Evolutionary conservation across 2,797 vertebrate genomes (phyloP).

Genomic region (Typhlichthys eigenmanni): DNA sequence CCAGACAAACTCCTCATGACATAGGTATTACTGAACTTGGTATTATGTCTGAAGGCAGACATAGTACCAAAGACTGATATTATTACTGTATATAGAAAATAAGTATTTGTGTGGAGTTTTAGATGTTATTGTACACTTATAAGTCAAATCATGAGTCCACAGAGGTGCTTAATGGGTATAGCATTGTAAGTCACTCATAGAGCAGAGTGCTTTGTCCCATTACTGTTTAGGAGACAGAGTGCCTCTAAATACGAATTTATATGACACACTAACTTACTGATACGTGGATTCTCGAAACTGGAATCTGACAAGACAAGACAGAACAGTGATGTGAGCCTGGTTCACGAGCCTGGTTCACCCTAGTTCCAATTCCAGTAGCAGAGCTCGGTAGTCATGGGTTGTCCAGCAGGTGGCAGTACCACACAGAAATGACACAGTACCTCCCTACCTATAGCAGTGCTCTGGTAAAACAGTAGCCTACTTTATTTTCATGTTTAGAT

Average conservation of each 20-base stretch:
- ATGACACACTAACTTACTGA: neutral
- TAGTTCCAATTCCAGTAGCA: neutral
- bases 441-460: neutral
- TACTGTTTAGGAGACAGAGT: slow-evolving; percentile 6
- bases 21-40: neutral
- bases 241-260: slow-evolving; percentile 46
- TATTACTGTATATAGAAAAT: neutral
- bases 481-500: too few species aligned
- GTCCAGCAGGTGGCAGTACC: slow-evolving; percentile 69
- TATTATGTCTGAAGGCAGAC: neutral
- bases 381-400: neutral
- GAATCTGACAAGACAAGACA: neutral
- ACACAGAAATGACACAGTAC: slow-evolving; percentile 39
- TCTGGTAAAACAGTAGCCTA: too few species aligned
- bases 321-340: neutral
- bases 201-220: slow-evolving; percentile 53
- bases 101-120: slow-evolving; percentile 19
- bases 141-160: slow-evolving; percentile 33
- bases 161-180: slow-evolving; percentile 14
- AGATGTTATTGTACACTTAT: slow-evolving; percentile 48
- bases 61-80: neutral
- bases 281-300: too few species aligned
- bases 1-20: neutral
- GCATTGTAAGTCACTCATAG: slow-evolving; percentile 50
- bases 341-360: neutral